These are phyloP conservation scores for Labeo rohita DNA, from an alignment of 2,113 vertebrate genomes.

Conservation along the genomic window DNA sequence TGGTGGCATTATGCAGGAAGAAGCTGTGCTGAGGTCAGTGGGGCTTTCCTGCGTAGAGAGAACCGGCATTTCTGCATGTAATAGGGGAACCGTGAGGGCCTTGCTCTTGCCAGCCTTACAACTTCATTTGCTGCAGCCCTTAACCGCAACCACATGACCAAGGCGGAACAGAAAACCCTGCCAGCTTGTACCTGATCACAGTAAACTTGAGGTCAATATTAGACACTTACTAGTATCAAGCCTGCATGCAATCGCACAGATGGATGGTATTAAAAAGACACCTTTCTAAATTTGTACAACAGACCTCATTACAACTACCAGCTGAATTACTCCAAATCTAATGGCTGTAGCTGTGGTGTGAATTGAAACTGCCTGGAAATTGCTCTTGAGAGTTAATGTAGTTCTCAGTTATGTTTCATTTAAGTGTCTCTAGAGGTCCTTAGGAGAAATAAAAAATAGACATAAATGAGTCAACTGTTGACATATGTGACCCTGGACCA, in stretches of 20 bases:
- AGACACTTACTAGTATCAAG: neutral
- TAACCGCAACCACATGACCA: conserved; percentile 32
- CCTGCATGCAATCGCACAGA: neutral
- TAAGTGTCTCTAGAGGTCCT: neutral
- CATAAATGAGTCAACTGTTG: neutral
- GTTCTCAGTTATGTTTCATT: conserved; percentile 2
- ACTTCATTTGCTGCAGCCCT: conserved; percentile 2
- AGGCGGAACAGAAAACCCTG: conserved; percentile 27
- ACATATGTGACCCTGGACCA: neutral
- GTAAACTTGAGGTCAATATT: conserved; percentile 22
- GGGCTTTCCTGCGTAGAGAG: conserved; percentile 25
- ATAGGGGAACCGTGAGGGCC: neutral
- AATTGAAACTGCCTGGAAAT: neutral
- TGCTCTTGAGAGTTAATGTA: neutral
- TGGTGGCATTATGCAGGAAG: neutral
- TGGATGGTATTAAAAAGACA: conserved; percentile 14
- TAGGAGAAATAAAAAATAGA: conserved; percentile 11
- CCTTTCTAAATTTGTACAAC: conserved; percentile 12
- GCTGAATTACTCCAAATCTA: conserved; percentile 3
- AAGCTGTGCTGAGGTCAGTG: conserved; percentile 43
- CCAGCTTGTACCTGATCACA: neutral
- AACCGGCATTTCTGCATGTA: conserved; percentile 13
- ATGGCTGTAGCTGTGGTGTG: neutral
- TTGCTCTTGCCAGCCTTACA: neutral
- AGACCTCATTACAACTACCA: conserved; percentile 25